Percentiles rank a stretch among this genome's conserved stretches.
These are phyloP conservation scores for Lophius piscatorius DNA, from an alignment of 2,113 vertebrate species.

Conservation along the genomic window DNA sequence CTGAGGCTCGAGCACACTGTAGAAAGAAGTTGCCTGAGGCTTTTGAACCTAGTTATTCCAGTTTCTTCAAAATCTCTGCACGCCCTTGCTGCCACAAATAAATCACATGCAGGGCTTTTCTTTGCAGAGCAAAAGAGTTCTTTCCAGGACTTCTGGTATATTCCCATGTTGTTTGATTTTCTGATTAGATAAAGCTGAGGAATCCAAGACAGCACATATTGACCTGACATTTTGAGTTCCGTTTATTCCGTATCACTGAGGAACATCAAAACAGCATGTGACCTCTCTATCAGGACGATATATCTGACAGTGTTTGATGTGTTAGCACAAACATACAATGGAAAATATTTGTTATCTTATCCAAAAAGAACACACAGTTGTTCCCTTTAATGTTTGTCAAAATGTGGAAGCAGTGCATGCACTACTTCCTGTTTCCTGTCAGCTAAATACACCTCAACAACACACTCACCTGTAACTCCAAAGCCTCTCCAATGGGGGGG, in stretches of 20 bases:
- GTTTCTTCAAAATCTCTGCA: no score
- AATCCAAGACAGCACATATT: neutral
- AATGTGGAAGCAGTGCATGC: slow-evolving; percentile 60
- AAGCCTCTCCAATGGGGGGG: no score
- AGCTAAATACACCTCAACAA: slow-evolving; percentile 32
- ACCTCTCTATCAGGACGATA: neutral
- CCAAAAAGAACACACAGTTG: slow-evolving; percentile 51
- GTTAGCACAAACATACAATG: neutral
- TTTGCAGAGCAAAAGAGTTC: no score
- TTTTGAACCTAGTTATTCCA: no score
- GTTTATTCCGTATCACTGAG: neutral
- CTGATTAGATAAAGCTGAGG: no score
- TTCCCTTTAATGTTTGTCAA: slow-evolving; percentile 40
- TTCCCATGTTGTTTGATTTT: no score
- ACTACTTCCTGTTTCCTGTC: slow-evolving; percentile 57
- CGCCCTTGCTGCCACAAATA: no score
- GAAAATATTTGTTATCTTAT: neutral
- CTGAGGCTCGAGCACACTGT: no score
- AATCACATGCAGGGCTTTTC: no score
- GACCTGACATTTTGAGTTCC: neutral
- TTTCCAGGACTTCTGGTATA: no score
- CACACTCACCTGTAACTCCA: slow-evolving; percentile 27
- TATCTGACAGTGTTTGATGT: slow-evolving; percentile 10
- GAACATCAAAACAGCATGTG: slow-evolving; percentile 50
- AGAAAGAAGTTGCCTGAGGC: no score